A percentile compares a stretch with the other conserved stretches of the same genome.
These are phyloP conservation scores for Nematostella vectensis DNA, from an alignment of 92 coral and sea anemone species.

Conservation along the genomic window DNA sequence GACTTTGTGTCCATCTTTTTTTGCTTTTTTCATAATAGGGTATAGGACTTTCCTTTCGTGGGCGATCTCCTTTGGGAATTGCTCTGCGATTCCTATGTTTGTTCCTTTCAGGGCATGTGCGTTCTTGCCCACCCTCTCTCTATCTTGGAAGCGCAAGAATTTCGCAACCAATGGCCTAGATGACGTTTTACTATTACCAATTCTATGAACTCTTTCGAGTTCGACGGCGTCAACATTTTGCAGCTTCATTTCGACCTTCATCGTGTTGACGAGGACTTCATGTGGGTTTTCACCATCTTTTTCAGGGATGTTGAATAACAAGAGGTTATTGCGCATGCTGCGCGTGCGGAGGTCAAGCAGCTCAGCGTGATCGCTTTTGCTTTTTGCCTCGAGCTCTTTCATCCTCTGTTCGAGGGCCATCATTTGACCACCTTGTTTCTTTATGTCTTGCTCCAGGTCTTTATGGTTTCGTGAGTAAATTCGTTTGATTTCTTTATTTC, in stretches of 20 bases:
- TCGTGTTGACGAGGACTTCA: neutral
- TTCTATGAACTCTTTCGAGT: conserved; percentile 16
- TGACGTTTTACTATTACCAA: conserved; percentile 7
- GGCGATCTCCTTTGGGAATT: conserved; percentile 36
- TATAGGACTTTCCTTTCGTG: conserved; percentile 22
- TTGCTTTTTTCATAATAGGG: conserved; percentile 21
- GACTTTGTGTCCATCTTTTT: conserved; percentile 13
- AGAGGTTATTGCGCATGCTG: neutral
- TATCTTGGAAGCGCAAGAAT: conserved; percentile 24
- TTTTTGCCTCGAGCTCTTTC: neutral
- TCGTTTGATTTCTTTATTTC: neutral
- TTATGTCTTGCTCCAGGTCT: neutral
- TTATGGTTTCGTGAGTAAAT: neutral
- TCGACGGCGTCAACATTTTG: conserved; percentile 3
- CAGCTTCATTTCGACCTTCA: neutral
- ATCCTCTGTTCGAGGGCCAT: neutral
- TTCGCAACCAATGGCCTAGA: conserved; percentile 25
- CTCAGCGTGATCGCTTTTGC: neutral
- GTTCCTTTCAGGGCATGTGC: conserved; percentile 24
- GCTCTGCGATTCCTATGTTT: conserved; percentile 30
- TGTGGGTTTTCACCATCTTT: neutral
- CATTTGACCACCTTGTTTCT: neutral
- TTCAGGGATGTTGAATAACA: neutral
- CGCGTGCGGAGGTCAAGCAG: neutral
- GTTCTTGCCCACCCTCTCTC: conserved; percentile 1